Evolutionary conservation across 1,140 invertebrate genomes (phyloP).

Genomic region (Mactra quadrangularis): DNA sequence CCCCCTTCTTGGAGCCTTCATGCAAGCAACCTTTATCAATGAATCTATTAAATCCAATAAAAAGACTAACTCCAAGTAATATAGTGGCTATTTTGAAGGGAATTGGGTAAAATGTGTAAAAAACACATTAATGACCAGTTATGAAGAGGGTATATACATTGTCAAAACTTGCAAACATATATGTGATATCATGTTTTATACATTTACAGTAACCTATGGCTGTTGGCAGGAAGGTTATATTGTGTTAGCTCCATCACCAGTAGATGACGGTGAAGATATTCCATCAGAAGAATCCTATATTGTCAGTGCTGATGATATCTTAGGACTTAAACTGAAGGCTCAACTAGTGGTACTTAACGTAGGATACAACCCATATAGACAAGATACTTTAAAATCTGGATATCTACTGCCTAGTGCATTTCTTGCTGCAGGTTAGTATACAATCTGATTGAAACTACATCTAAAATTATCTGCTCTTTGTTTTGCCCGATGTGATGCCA

Average conservation of each 20-base stretch:
- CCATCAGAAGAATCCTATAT: constrained; percentile 71
- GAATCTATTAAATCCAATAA: too few relatives aligned
- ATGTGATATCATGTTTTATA: too few relatives aligned
- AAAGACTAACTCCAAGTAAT: too few relatives aligned
- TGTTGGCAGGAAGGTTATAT: constrained; percentile 77
- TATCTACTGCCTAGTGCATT: constrained; percentile 75
- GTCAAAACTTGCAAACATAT: too few relatives aligned
- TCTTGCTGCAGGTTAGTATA: constrained; percentile 76
- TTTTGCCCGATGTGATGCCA: neutral
- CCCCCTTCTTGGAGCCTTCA: too few relatives aligned
- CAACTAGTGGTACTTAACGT: constrained; percentile 78
- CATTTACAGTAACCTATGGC: constrained; percentile 76
- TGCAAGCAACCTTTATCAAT: too few relatives aligned
- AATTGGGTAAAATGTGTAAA: too few relatives aligned
- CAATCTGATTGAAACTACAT: too few relatives aligned
- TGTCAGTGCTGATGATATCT: constrained; percentile 76
- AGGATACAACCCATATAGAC: constrained; percentile 69
- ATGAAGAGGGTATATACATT: too few relatives aligned
- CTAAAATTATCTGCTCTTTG: neutral
- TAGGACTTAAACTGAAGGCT: constrained; percentile 70
- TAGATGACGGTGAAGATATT: constrained; percentile 55
- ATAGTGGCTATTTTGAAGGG: too few relatives aligned
- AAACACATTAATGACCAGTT: too few relatives aligned
- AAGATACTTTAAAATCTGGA: constrained; percentile 55
- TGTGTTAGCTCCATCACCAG: constrained; percentile 72